Evolutionary conservation across 1,140 invertebrate species (phyloP), one percentile per base, ranked within the genome.

Genomic region (Catajapyx aquilonaris): DNA sequence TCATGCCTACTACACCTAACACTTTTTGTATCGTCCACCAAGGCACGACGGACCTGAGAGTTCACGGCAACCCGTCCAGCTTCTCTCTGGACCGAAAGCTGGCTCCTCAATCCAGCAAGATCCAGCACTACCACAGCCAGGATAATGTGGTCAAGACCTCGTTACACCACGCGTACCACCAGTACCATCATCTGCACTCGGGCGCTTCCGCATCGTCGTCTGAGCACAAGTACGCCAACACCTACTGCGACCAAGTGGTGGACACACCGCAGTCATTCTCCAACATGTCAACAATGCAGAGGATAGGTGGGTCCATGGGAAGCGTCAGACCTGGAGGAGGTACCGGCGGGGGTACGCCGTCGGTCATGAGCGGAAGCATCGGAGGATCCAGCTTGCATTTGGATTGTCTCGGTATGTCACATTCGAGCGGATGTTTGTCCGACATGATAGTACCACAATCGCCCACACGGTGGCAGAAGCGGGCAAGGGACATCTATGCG

Each of bases 1-100:
- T 33, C 17, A 33, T 11, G 7, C 17, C 15, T 15, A 11, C 5
- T 33, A 10, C 32, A 5, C 9, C 10, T 33, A 11, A 10, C 17
- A 33, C 10, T 15, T 7, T 7, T 16, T 33, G 7, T 16, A 10
- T 15, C 10, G 5, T 23, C n/a, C n/a, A 11, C 5, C 4, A 11
- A 20, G 28, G 18, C 9, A 45, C 34, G 30, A 41, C 38, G 11
- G 44, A 45, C 31, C 38, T 45, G 13, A 41, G 38, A 10, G 32
- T 38, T 11, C 52, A 48, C 32, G 46, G 43, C 20, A 44, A 42
- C 25, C 54, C 50, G 21, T 51, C 47, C 9, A 61, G 61, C 45
- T 60, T 61, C 44, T 62, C 60, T 4, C 44, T 61, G 38, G 60
- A 64, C 42, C 46, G 61, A 34, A 63, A 61, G 47, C 40, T 59